These are phyloP conservation scores for Phoenicopterus ruber DNA, from an alignment of 2,113 vertebrate species.

Conservation along the genomic window DNA sequence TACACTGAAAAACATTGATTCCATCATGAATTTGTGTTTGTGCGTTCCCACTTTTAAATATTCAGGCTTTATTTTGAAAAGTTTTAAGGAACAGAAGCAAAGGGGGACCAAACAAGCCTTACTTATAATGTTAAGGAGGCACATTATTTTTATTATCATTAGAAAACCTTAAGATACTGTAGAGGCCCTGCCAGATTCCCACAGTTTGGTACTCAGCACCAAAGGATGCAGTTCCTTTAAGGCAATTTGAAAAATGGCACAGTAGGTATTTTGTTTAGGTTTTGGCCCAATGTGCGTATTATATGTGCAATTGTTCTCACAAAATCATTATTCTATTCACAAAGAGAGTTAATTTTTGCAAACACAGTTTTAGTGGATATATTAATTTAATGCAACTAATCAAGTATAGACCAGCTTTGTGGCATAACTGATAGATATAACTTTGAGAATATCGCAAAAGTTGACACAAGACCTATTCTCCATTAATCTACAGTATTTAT, in stretches of 20 bases:
- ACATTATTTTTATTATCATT: not conserved
- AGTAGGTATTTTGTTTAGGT: not conserved
- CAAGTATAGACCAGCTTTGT: not conserved
- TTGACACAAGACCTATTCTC: not conserved
- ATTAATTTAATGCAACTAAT: not conserved
- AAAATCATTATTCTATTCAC: not conserved
- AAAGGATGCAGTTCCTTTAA: not conserved
- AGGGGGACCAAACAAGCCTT: not conserved
- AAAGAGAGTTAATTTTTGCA: not conserved
- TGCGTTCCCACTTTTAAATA: not conserved
- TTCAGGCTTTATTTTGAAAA: not conserved
- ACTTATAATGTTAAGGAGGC: not conserved
- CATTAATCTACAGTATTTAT: not conserved
- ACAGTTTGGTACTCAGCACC: not conserved
- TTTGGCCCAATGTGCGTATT: not conserved
- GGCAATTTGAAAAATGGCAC: not conserved
- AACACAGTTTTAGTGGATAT: not conserved
- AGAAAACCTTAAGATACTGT: not conserved
- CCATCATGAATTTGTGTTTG: not conserved
- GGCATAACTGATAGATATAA: not conserved
- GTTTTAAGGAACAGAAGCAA: not conserved
- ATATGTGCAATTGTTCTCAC: not conserved
- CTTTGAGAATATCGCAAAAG: not conserved
- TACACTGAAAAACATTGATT: not conserved
- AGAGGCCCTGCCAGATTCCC: not conserved